Evolutionary conservation across 2,113 vertebrate genomes (phyloP).

Genomic region (Mastomys natalensis): DNA sequence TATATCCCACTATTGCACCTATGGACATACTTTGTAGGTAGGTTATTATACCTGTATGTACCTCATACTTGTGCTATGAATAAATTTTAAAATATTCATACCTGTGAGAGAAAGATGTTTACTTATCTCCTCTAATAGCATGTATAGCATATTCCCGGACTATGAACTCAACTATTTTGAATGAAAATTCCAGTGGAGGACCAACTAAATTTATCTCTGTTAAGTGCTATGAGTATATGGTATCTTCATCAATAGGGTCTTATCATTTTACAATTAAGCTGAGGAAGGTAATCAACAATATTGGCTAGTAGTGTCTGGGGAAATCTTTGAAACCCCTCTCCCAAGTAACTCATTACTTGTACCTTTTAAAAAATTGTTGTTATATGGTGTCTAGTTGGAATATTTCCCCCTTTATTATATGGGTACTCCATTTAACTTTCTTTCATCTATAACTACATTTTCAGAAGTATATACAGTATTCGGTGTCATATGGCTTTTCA

Average conservation of each 20-base stretch:
- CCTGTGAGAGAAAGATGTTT: background rate
- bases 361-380: background rate
- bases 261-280: background rate
- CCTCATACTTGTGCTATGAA: background rate
- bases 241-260: background rate
- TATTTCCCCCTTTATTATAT: background rate
- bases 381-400: background rate
- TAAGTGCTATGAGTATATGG: background rate
- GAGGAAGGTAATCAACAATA: background rate
- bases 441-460: background rate
- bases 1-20: background rate
- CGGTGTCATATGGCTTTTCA: background rate
- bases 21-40: background rate
- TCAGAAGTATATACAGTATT: background rate
- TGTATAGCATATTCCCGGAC: background rate
- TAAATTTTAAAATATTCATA: too few species aligned
- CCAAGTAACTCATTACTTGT: background rate
- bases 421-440: background rate
- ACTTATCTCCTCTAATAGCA: background rate
- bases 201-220: background rate
- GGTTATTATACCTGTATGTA: background rate
- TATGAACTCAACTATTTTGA: background rate
- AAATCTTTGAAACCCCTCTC: background rate
- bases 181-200: too few species aligned
- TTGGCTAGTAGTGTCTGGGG: background rate